phyloP scores from a whole-genome alignment of 2,888 invertebrate species.

The Tridacna crocea region DNA sequence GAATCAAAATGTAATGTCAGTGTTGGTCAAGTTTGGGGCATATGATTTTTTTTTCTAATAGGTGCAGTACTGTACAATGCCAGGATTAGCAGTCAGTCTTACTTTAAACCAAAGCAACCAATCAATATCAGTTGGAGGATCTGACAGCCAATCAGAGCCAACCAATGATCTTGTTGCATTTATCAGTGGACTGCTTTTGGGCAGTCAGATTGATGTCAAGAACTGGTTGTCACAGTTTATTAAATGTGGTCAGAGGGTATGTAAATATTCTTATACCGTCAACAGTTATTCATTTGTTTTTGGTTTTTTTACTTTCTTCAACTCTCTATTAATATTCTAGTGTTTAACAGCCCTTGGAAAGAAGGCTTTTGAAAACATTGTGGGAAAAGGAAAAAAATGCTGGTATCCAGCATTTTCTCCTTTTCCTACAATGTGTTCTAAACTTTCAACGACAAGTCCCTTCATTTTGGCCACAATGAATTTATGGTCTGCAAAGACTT shows the following conservation, averaged over 20 bases:
- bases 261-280: neutral
- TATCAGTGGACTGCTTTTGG: conserved; percentile 94
- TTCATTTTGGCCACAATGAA: too few species aligned
- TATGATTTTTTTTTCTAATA: conserved; percentile 60
- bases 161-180: conserved; percentile 89
- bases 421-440: neutral
- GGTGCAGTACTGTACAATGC: conserved; percentile 94
- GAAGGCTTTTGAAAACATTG: neutral
- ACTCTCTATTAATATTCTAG: too few species aligned
- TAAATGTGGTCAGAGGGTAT: conserved; percentile 89
- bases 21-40: too few species aligned
- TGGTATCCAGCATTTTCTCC: neutral
- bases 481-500: too few species aligned
- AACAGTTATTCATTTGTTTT: neutral
- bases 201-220: conserved; percentile 94
- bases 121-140: conserved; percentile 79
- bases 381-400: neutral
- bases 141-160: conserved; percentile 43
- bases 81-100: conserved; percentile 93
- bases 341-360: too few species aligned
- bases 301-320: neutral
- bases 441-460: too few species aligned
- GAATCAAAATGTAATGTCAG: too few species aligned
- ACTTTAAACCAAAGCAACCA: conserved; percentile 87
- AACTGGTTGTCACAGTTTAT: conserved; percentile 97